phyloP scores from a whole-genome alignment of 2,888 invertebrate species.

The Drosophila paracracens region DNA sequence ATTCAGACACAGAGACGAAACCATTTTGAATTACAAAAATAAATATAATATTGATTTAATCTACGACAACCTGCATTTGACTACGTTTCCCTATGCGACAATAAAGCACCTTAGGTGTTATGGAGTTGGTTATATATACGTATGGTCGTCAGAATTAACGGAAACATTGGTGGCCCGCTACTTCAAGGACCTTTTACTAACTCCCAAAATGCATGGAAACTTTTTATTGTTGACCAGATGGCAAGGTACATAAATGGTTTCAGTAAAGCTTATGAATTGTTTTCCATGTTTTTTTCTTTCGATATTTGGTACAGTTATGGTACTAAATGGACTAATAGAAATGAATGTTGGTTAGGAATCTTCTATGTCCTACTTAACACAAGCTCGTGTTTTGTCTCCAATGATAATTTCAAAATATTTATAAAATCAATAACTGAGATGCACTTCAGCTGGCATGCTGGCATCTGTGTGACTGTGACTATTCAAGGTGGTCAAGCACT shows the following conservation, averaged over 20 bases:
- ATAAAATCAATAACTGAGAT: background rate
- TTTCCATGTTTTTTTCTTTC: background rate
- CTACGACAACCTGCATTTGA: background rate
- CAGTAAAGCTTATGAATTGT: background rate
- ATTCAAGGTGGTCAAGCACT: slow-evolving; percentile 14
- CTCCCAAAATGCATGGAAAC: background rate
- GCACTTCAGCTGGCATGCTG: background rate
- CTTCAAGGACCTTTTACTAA: background rate
- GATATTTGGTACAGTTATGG: background rate
- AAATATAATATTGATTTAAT: background rate
- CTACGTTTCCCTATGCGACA: background rate
- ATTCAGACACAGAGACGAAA: background rate
- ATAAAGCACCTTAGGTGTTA: background rate
- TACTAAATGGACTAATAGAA: no score
- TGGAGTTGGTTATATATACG: background rate
- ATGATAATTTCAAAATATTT: background rate
- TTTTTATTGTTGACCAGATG: background rate
- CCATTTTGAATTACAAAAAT: background rate
- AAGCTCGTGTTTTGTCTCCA: background rate
- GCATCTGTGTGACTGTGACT: background rate
- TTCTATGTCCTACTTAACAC: background rate
- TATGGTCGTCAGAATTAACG: background rate
- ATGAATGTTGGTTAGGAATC: background rate
- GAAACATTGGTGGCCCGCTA: background rate
- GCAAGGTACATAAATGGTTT: background rate